A percentile compares a stretch with the other conserved stretches of the same genome.
Evolutionary conservation across 2,113 vertebrate genomes (phyloP).

Genomic region (Dendrocopos noguchii): DNA sequence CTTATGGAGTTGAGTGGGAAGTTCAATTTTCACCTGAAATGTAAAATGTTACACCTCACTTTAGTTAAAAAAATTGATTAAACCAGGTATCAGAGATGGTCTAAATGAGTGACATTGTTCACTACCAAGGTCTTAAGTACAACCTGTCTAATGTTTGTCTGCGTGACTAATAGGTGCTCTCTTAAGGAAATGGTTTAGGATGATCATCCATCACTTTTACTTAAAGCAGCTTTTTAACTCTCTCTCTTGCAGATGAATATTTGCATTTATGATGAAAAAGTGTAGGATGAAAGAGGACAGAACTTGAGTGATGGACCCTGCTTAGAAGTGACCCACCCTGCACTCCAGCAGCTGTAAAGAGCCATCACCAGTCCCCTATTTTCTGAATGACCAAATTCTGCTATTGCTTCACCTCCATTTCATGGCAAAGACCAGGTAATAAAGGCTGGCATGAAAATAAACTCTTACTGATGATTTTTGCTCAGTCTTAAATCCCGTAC

Average conservation of each 20-base stretch:
- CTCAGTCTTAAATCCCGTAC: neutral
- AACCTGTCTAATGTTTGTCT: neutral
- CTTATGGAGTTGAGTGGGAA: conserved; percentile 94
- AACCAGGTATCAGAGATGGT: conserved; percentile 26
- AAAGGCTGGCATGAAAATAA: neutral
- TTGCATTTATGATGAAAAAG: conserved; percentile 7
- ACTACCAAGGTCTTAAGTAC: neutral
- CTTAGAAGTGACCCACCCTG: neutral
- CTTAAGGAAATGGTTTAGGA: neutral
- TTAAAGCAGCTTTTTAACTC: neutral
- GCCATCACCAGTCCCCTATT: neutral
- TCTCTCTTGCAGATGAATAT: neutral
- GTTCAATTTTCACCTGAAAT: conserved; percentile 95
- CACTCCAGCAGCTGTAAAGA: neutral
- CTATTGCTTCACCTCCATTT: neutral
- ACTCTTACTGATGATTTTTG: neutral
- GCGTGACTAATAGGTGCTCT: neutral
- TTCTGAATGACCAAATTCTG: neutral
- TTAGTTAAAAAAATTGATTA: conserved; percentile 48
- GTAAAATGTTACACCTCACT: conserved; percentile 64
- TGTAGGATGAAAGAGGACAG: neutral
- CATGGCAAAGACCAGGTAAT: neutral
- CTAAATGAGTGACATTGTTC: neutral
- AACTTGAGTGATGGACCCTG: neutral
- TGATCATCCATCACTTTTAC: neutral